Evolutionary conservation across 2,888 invertebrate genomes (phyloP), one percentile per base, ranked within the genome.

Genomic region (Drosophila trichaetosa): DNA sequence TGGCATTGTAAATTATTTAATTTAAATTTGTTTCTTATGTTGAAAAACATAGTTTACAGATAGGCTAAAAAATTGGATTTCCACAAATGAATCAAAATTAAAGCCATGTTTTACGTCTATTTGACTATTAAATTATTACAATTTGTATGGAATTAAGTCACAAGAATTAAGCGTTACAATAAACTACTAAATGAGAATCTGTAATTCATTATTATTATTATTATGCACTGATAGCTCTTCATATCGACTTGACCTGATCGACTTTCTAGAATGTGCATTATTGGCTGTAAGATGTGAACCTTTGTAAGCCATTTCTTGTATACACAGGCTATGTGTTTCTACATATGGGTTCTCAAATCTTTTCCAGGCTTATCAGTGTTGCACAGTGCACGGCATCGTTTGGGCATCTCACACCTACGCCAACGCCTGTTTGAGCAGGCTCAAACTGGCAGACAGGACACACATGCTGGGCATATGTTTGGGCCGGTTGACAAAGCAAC

Each of bases 401-500:
- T 27, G 8, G 24, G 18, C 36, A 54, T 27, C 49, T 82, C 80
- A 80, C 80, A 80, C 80, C 80, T 79, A 51, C 69, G 63, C 21
- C 36, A 63, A 80, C 81, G 79, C 79, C 78, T 80, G 80, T 33
- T 33, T 36, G 2, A 51, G 33, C 66, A 46, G 59, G 49, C 66
- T 49, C 66, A 46, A 56, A 46, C 63, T 46, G 63, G 29, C 49
- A 68, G 31, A 21, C 54, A 21, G 56, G 54, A 56, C 61, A 78
- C 85, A 85, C 54, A 74, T 89, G 85, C 65, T 69, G 57, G 52
- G 33, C 85, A 85, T 69, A 79, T 89, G 89, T 69, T 69, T 69
- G 53, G 46, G 46, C 51, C 66, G 61, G 78, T 51, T 71, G 81
- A 79, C 69, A 72, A 72, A 78, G 68, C 74, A 83, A 73, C 81